Conservation (phyloP, 2,113 vertebrate species). For the Mustela lutreola region DNA sequence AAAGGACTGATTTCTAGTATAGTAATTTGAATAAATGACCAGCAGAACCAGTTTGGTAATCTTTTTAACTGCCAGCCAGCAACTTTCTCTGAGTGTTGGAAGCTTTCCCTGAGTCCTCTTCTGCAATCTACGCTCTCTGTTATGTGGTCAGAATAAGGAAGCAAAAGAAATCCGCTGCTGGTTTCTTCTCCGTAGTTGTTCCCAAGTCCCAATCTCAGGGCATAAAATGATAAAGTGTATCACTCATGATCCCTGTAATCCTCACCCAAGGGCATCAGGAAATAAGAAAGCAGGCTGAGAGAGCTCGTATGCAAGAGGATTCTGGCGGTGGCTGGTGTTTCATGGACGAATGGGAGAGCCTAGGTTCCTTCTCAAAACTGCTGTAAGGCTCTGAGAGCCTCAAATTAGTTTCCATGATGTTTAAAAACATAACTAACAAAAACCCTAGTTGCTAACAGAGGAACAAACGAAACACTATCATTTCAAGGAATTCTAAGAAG, state of each 20-base stretch:
- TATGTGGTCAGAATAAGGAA: not conserved
- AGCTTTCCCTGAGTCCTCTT: not conserved
- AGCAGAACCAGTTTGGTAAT: not conserved
- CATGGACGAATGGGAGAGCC: not conserved
- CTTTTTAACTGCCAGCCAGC: not conserved
- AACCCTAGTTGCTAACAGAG: not conserved
- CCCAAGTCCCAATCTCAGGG: not conserved
- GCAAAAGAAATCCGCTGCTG: not conserved
- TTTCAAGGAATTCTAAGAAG: not conserved
- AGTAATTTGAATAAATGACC: slow-evolving; percentile 42
- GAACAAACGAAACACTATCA: not conserved
- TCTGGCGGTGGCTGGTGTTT: not conserved
- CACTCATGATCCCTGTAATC: not conserved
- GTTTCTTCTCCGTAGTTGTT: not conserved
- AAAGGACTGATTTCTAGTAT: not conserved
- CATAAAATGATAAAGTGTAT: not conserved
- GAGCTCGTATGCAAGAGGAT: not conserved
- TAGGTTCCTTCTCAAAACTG: not conserved
- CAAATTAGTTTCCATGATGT: not conserved
- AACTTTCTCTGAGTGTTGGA: not conserved
- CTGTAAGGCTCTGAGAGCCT: not conserved
- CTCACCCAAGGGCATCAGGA: not conserved
- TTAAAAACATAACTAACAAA: not conserved
- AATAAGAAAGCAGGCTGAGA: not conserved
- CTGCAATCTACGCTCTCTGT: not conserved